A percentile compares a stretch with the other conserved stretches of the same genome.
These are phyloP conservation scores for Xiphophorus maculatus DNA, from an alignment of 2,113 vertebrate species.

Conservation along the genomic window DNA sequence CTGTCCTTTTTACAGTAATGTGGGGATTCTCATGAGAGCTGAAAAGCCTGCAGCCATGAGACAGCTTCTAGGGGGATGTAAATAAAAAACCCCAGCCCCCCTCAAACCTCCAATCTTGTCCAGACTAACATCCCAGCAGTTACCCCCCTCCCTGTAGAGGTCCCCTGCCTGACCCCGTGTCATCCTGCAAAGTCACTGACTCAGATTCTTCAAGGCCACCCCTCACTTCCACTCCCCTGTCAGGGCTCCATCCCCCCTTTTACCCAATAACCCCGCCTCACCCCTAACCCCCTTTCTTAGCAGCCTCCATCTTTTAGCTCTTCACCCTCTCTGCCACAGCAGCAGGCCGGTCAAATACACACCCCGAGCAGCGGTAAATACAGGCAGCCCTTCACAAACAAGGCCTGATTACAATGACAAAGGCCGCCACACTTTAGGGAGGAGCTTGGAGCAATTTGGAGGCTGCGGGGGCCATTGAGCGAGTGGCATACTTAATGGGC, in stretches of 20 bases:
- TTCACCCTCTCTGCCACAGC: constrained; percentile 50
- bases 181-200: constrained; percentile 50
- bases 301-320: constrained; percentile 28
- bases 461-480: constrained; percentile 87
- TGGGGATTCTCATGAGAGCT: constrained; percentile 11
- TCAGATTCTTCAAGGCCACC: constrained; percentile 45
- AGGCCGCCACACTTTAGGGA: constrained; percentile 93
- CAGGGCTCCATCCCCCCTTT: neutral
- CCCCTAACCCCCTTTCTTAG: neutral
- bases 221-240: constrained; percentile 24
- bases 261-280: neutral
- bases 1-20: constrained; percentile 2
- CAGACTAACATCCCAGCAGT: constrained; percentile 20
- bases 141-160: constrained; percentile 17
- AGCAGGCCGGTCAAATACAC: constrained; percentile 77
- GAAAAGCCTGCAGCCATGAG: constrained; percentile 17
- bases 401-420: constrained; percentile 92
- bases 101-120: constrained; percentile 13
- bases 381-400: constrained; percentile 84
- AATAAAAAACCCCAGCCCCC: constrained; percentile 3
- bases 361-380: constrained; percentile 81
- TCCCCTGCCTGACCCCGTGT: constrained; percentile 29
- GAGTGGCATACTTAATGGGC: constrained; percentile 92
- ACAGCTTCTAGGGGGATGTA: constrained; percentile 25
- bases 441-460: constrained; percentile 86